Conservation (phyloP, 2,888 invertebrate species). For the Plebejus melissa region DNA sequence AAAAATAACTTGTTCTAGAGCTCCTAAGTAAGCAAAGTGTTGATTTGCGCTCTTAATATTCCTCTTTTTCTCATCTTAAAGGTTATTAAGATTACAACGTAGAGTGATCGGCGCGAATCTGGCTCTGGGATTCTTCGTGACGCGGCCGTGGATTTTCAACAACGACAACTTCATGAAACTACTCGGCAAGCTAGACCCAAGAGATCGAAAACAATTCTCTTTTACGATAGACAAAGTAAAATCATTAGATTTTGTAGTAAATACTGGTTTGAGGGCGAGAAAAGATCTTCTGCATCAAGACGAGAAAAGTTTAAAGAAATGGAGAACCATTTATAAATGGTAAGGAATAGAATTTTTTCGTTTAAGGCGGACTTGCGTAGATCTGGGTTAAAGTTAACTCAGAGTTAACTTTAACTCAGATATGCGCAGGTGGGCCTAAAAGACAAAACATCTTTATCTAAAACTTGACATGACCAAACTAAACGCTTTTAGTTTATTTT, state of each 20-base stretch:
- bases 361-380: too few relatives aligned
- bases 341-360: not conserved
- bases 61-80: too few relatives aligned
- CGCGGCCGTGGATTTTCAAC: not conserved
- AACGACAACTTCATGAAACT: not conserved
- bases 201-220: not conserved
- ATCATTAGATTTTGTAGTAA: not conserved
- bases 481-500: too few relatives aligned
- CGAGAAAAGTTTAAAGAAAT: not conserved
- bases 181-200: not conserved
- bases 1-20: too few relatives aligned
- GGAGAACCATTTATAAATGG: conserved; percentile 4
- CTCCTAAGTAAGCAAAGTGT: too few relatives aligned
- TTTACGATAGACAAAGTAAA: not conserved
- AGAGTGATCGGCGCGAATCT: not conserved
- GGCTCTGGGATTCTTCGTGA: not conserved
- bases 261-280: not conserved
- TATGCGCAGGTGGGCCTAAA: too few relatives aligned
- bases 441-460: too few relatives aligned
- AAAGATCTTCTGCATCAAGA: conserved; percentile 9
- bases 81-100: not conserved
- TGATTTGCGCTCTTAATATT: too few relatives aligned
- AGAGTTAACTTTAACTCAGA: too few relatives aligned
- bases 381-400: too few relatives aligned
- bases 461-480: too few relatives aligned